Percentiles rank a stretch among this genome's conserved stretches.
phyloP scores from a whole-genome alignment of 2,113 vertebrate genomes.

The Artemisiospiza belli region DNA sequence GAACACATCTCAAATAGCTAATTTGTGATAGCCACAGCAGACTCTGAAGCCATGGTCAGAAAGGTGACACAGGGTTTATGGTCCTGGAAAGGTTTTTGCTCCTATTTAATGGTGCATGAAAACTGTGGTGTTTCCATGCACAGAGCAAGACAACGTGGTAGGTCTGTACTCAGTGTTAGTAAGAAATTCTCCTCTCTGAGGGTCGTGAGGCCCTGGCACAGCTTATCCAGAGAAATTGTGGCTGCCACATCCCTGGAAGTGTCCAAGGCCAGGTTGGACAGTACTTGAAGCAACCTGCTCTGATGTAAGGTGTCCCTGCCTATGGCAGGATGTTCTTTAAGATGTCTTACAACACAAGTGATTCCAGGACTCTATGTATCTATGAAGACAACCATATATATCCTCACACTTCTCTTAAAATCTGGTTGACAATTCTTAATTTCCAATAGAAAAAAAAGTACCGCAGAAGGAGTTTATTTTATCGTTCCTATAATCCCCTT shows the following conservation, averaged over 20 bases:
- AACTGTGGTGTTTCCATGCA: not conserved
- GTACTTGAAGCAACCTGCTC: not conserved
- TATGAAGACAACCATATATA: fast-evolving
- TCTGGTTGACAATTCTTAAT: not conserved
- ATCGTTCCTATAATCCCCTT: not conserved
- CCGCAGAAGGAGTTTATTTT: not conserved
- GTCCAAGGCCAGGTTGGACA: not conserved
- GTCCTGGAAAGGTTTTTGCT: not conserved
- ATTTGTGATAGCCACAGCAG: not conserved
- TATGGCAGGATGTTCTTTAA: not conserved
- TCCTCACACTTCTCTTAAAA: not conserved
- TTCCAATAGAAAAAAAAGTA: not conserved
- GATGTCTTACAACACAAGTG: not conserved
- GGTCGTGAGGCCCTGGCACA: fast-evolving
- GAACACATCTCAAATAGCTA: not conserved
- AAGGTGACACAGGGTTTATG: not conserved
- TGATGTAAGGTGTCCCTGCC: not conserved
- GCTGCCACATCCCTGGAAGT: no score
- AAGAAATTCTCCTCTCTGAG: no score
- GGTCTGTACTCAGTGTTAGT: not conserved
- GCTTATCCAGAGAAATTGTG: not conserved
- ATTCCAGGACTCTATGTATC: not conserved
- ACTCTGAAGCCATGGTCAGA: not conserved
- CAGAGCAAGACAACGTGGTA: not conserved
- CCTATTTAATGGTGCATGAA: not conserved